Evolutionary conservation across 2,113 vertebrate species (phyloP), one percentile per base, ranked within the genome.

Genomic region (Cyprinodon variegatus): DNA sequence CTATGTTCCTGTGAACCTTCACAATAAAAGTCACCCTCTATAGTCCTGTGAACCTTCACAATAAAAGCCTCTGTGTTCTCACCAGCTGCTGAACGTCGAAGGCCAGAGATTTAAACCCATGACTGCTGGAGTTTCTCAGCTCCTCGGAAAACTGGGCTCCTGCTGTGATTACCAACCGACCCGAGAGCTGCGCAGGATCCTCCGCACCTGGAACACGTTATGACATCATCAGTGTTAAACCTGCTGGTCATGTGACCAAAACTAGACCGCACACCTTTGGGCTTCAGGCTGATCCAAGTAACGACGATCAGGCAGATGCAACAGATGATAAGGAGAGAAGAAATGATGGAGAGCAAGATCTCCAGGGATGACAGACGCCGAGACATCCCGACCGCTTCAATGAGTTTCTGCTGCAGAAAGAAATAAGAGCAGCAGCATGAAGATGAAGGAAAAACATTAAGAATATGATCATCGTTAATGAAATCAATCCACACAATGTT

Each of bases 61-160:
- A 20, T 67, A 68, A 84, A 76, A 74, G 65, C 65, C 9, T 29
- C 11, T 29, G 0, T 15, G 15, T 0, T 14, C 87, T 89, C 48
- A 92, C 91, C 88, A 88, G 78, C 1, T 73, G 70, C 40, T 94
- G 84, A 7, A 91, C 7, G 3, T 95, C 92, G 1, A 87, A 94
- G 17, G 94, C 92, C 79, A 95, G 69, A 9, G 90, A 76, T 74
- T 94, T 94, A 38, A 93, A 95, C 3, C 11, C 3, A 3, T 15
- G 7, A 4, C 89, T 94, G 81, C 86, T 89, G 69, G 50, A 79
- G 84, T 95, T 93, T 4, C 40, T 89, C 65, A 95, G 91, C 6
- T 94, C 88, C 0, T 92, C 77, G 0, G 85, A 86, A 66, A 94
- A 94, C 1, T 37, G 11, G 0, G 78, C 90, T 38, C 94, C 93